Conservation (phyloP, 2,888 invertebrate genomes). For the Pandemis heparana region DNA sequence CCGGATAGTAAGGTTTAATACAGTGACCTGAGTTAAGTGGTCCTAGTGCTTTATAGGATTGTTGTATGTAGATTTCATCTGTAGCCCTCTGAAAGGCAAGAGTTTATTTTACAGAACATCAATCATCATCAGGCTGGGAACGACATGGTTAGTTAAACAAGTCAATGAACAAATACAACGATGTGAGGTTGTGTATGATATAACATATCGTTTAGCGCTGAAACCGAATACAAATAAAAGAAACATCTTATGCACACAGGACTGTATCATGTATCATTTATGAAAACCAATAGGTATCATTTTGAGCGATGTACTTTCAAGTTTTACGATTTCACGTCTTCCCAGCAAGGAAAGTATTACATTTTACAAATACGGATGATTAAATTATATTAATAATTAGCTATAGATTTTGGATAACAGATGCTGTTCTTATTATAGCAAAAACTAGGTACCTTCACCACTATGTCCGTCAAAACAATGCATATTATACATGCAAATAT, state of each 20-base stretch:
- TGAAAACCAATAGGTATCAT: not conserved
- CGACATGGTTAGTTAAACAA: not conserved
- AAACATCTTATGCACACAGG: not conserved
- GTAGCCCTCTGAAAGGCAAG: not conserved
- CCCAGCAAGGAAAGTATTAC: not conserved
- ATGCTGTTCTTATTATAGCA: too few species aligned
- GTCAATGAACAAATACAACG: not conserved
- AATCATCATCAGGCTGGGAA: not conserved
- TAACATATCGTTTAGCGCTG: slow-evolving; percentile 19
- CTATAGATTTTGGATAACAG: too few species aligned
- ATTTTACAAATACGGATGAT: not conserved
- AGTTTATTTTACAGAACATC: not conserved
- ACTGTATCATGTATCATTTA: not conserved
- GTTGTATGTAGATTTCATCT: not conserved
- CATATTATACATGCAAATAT: too few species aligned
- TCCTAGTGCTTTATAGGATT: not conserved
- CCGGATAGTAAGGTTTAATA: slow-evolving; percentile 18
- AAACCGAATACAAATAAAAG: slow-evolving; percentile 8
- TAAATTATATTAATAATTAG: too few species aligned
- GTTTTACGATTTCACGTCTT: not conserved
- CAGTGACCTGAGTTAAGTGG: slow-evolving; percentile 21
- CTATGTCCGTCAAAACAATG: too few species aligned
- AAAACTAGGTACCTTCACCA: too few species aligned
- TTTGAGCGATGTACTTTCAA: not conserved
- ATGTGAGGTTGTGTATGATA: not conserved